Conservation (phyloP, 1,140 invertebrate species). For the Metopolophium dirhodum region DNA sequence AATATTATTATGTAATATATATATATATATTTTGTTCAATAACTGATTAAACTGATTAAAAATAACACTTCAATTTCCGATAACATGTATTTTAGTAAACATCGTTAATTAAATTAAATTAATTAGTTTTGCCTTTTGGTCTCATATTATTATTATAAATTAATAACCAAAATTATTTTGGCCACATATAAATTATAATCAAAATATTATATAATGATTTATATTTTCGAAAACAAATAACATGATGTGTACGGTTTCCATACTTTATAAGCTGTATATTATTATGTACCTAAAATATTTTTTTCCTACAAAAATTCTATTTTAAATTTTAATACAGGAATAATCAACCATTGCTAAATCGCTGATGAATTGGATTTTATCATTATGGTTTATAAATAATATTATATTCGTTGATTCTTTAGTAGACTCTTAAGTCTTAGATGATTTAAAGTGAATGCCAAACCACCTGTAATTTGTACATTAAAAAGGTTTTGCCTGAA, state of each 20-base stretch:
- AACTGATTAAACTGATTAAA: neutral
- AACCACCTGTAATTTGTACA: too few species aligned
- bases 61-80: neutral
- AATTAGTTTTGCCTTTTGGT: neutral
- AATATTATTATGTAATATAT: neutral
- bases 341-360: too few species aligned
- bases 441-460: too few species aligned
- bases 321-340: too few species aligned
- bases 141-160: neutral
- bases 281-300: too few species aligned
- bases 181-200: neutral
- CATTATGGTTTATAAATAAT: too few species aligned
- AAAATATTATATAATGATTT: neutral
- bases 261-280: neutral
- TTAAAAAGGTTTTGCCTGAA: too few species aligned
- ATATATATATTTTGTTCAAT: neutral
- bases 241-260: neutral
- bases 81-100: neutral
- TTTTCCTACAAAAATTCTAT: too few species aligned
- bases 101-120: neutral
- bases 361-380: too few species aligned
- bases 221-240: neutral
- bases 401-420: too few species aligned
- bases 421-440: too few species aligned
- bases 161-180: neutral